A percentile compares a stretch with the other conserved stretches of the same genome.
Evolutionary conservation across 2,888 invertebrate species (phyloP).

Genomic region (Chromoteleia sp.): DNA sequence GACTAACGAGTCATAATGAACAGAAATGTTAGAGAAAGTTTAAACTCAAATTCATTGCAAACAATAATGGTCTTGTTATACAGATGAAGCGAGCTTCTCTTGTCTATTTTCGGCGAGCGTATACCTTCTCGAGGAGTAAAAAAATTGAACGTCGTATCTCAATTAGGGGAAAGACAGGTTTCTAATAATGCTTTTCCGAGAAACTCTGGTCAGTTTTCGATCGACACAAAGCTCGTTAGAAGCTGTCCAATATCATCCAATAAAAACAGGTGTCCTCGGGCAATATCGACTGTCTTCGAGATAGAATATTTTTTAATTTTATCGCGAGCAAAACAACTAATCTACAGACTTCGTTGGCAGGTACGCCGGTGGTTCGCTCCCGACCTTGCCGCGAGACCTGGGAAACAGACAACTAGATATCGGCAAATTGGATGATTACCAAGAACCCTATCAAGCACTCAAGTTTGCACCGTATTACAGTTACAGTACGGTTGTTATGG

Average conservation of each 20-base stretch:
- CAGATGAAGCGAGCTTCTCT: background rate
- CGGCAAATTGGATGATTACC: slow-evolving; percentile 90
- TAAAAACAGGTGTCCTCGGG: slow-evolving; percentile 73
- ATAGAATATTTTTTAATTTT: slow-evolving; percentile 63
- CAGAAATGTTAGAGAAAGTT: slow-evolving; percentile 8
- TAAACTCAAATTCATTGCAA: slow-evolving; percentile 29
- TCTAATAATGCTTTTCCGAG: slow-evolving; percentile 55
- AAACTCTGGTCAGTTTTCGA: slow-evolving; percentile 73
- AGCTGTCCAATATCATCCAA: slow-evolving; percentile 77
- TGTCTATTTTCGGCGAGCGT: slow-evolving; percentile 13
- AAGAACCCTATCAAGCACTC: slow-evolving; percentile 92
- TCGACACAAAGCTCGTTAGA: slow-evolving; percentile 77
- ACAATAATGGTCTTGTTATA: slow-evolving; percentile 37
- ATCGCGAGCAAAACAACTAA: slow-evolving; percentile 59
- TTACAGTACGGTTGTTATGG: slow-evolving; percentile 91
- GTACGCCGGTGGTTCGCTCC: slow-evolving; percentile 83
- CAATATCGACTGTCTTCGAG: slow-evolving; percentile 75
- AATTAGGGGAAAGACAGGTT: slow-evolving; percentile 61
- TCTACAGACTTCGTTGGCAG: slow-evolving; percentile 72
- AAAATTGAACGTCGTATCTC: slow-evolving; percentile 31
- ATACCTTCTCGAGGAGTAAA: slow-evolving; percentile 10
- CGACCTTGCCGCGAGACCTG: slow-evolving; percentile 84
- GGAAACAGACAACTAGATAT: slow-evolving; percentile 87
- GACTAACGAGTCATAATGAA: slow-evolving; percentile 19
- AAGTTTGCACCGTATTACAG: slow-evolving; percentile 91